Base-by-base conservation (phyloP, 1,140 invertebrate genomes). In the Semibalanus balanoides region DNA sequence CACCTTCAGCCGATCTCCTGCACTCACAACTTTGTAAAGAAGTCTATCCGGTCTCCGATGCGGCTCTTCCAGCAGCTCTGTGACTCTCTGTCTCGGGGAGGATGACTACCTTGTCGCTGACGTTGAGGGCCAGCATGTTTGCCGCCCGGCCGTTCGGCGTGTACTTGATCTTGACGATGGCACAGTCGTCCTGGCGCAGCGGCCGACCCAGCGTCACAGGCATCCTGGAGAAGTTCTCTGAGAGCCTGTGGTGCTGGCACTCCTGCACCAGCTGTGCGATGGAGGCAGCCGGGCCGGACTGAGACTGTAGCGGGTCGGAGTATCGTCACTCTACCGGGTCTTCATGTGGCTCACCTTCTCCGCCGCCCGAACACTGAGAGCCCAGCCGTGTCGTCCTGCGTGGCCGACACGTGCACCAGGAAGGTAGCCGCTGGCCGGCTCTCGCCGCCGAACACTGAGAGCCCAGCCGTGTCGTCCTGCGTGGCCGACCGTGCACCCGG, bases 401-500 rank as follows among this genome's bases (percentile, higher is more conserved):
- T 79, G 80, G 83, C 35, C 77, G 77, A 77, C 79, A 85, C 83
- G 74, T 86, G 80, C 30, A 87, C 83, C 22, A 87, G 80, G 80
- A 85, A 87, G 27, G 86, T 84, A 29, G 86, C 85, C 78, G 83
- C 82, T 28, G 82, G 82, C 72, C 83, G 77, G 30, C 79, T 76
- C 74, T 83, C 82, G 28, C n/a, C n/a, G n/a, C 76, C 35, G 35
- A n/a, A 40, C 27, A 51, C 70, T 78, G n/a, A n/a, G 51, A 30
- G 29, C 76, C 9, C 77, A 74, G 31, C 1, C 30, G 22, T 28
- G 29, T 72, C 29, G n/a, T 69, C 71, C 79, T 83, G 82, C 79
- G 81, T 79, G 80, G 83, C 35, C 77, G 77, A 77, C 79, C 83
- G 74, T 86, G 80, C 30, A 87, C 83, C 22, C 87, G 80, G 80